Percentiles rank a stretch among this genome's conserved stretches.
Conservation (phyloP, 2,113 vertebrate species). For the Gracilinanus agilis region DNA sequence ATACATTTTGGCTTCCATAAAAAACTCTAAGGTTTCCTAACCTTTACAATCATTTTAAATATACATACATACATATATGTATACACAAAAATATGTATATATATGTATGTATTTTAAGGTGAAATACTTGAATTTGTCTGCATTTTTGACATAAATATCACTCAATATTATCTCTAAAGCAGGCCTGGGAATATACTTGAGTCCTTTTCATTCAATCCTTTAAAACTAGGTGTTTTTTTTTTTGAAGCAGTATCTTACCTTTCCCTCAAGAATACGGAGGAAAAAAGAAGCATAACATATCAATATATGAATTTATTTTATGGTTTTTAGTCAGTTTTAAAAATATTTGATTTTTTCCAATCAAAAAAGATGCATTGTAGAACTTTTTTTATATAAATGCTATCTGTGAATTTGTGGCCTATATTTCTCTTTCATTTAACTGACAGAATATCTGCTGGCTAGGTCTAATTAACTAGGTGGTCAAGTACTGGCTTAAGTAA, state of each 20-base stretch:
- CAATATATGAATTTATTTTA: background rate
- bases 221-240: background rate
- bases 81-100: background rate
- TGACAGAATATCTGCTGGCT: background rate
- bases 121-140: conserved; percentile 10
- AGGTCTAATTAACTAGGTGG: background rate
- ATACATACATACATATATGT: background rate
- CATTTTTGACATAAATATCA: conserved; percentile 14
- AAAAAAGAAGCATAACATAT: background rate
- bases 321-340: background rate
- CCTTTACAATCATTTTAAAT: background rate
- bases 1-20: conserved; percentile 40
- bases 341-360: background rate
- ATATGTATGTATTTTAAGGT: background rate
- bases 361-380: background rate
- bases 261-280: background rate
- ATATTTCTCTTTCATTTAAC: background rate
- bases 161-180: background rate
- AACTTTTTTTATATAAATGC: background rate
- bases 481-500: background rate
- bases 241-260: background rate
- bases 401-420: background rate
- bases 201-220: background rate
- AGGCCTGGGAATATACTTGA: background rate
- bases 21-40: background rate